Evolutionary conservation across 2,888 invertebrate species (phyloP).

Genomic region (Xanthorhoe spadicearia): DNA sequence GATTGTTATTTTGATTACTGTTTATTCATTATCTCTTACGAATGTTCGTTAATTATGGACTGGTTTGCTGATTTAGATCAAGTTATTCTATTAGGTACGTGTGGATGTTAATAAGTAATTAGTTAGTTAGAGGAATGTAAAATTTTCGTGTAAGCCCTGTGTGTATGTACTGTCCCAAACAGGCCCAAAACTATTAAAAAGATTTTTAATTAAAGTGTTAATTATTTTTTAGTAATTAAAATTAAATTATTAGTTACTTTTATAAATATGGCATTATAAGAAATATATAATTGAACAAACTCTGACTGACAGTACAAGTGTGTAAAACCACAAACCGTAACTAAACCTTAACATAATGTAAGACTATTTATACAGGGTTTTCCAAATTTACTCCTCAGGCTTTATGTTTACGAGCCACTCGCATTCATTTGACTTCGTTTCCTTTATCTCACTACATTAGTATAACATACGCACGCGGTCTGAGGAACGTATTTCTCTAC

Average conservation of each 20-base stretch:
- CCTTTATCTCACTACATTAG: conserved; percentile 57
- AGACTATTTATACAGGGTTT: not conserved
- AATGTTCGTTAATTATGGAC: conserved; percentile 46
- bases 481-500: conserved; percentile 73
- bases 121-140: not conserved
- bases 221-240: too few relatives aligned
- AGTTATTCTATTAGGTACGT: conserved; percentile 2
- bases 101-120: not conserved
- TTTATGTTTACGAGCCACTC: conserved; percentile 17
- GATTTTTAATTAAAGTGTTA: too few relatives aligned
- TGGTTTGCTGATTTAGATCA: conserved; percentile 30
- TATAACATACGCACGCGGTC: conserved; percentile 60
- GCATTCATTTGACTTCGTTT: conserved; percentile 49
- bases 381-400: conserved; percentile 3
- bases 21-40: conserved; percentile 54
- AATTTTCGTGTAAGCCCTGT: too few relatives aligned
- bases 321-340: not conserved
- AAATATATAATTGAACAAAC: not conserved
- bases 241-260: too few relatives aligned
- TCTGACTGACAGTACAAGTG: not conserved
- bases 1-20: conserved; percentile 59
- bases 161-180: too few relatives aligned
- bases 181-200: too few relatives aligned
- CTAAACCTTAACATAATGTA: not conserved
- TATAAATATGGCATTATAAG: too few relatives aligned